Percentiles rank a stretch among this genome's conserved stretches.
Conservation (phyloP, 2,797 vertebrate species). For the Coendou prehensilis region DNA sequence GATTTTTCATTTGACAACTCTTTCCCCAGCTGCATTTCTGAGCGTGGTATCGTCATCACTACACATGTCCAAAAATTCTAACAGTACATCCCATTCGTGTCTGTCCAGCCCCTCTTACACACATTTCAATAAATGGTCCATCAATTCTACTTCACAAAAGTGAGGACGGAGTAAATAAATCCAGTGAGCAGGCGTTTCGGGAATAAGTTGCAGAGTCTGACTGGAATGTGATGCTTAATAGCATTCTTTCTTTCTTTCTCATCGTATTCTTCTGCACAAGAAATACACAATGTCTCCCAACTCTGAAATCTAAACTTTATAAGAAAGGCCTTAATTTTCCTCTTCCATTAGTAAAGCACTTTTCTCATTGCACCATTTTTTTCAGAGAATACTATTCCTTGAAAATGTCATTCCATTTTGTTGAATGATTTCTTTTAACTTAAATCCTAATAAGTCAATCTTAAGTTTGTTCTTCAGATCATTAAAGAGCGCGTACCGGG, state of each 20-base stretch:
- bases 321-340: neutral
- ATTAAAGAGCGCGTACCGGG: neutral
- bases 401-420: conserved; percentile 23
- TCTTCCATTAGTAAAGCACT: neutral
- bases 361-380: conserved; percentile 35
- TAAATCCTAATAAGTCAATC: neutral
- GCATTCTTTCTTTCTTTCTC: neutral
- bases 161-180: neutral
- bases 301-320: neutral
- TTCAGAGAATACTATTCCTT: neutral
- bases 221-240: neutral
- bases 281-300: neutral
- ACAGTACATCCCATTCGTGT: neutral
- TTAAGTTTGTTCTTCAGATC: conserved; percentile 13
- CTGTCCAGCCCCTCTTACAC: neutral
- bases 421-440: neutral
- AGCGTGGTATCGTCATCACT: neutral
- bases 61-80: neutral
- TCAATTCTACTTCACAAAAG: conserved; percentile 36
- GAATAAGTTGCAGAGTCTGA: neutral
- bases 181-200: neutral
- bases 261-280: too few species aligned
- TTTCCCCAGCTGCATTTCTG: neutral
- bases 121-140: conserved; percentile 22
- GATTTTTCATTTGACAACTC: neutral